phyloP scores from a whole-genome alignment of 2,113 vertebrate genomes.

The Sturnus vulgaris region DNA sequence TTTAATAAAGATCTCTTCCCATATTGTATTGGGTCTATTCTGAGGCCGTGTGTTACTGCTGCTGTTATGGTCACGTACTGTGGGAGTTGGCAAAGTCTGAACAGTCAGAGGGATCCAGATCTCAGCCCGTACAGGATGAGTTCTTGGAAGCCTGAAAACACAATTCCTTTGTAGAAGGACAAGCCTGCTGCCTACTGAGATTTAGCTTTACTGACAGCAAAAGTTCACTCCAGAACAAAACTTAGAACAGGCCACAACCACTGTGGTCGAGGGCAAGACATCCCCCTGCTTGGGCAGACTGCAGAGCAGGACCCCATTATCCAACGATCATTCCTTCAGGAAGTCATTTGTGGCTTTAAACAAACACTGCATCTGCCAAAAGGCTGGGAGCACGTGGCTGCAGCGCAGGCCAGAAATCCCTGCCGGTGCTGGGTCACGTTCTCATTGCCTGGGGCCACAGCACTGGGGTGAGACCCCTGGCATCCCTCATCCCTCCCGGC shows the following conservation, averaged over 20 bases:
- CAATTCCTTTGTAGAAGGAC: background rate
- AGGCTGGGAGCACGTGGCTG: background rate
- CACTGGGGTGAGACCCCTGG: background rate
- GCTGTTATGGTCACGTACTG: background rate
- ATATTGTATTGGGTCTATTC: background rate
- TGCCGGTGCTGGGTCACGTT: accelerated
- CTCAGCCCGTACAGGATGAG: background rate
- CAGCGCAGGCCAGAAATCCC: background rate
- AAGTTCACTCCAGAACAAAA: background rate
- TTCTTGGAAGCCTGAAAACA: background rate
- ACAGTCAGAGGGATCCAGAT: background rate
- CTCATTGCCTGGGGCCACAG: background rate
- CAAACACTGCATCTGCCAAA: slow-evolving; percentile 8
- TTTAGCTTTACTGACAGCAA: background rate
- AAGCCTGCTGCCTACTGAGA: background rate
- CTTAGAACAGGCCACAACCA: background rate
- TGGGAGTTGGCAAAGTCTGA: background rate
- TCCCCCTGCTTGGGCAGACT: background rate
- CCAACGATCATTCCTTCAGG: background rate
- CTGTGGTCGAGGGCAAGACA: background rate
- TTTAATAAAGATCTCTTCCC: slow-evolving; percentile 72
- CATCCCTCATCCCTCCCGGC: background rate
- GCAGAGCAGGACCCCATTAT: background rate
- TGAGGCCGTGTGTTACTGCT: background rate
- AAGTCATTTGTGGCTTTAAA: slow-evolving; percentile 31